Base-by-base conservation (phyloP, 2,888 invertebrate genomes). In the Parochlus steinenii region DNA sequence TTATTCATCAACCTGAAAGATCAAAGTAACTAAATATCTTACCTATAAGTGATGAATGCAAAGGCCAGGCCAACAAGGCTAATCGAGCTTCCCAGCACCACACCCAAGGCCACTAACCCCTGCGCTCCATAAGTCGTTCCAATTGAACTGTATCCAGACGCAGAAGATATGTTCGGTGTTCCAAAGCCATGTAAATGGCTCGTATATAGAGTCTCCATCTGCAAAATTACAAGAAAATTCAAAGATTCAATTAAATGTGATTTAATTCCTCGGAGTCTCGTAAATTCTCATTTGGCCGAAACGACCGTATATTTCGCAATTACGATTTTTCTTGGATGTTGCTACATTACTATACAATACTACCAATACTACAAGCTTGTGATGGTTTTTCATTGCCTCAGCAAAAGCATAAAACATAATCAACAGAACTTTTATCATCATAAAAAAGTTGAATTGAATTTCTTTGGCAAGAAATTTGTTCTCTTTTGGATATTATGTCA, bases 1-100 rank as follows among this genome's bases (percentile, higher is more conserved):
- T 11, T 19, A 7, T 22, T 8, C 8, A 19, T n/a, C 22, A 20
- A 14, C 17, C 22, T 19, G 20, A 26, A 17, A 4, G 27, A 33
- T 23, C 5, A 20, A 20, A 22, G 28, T 25, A 39, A 30, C n/a
- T 29, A 11, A 30, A 25, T 27, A 34, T 33, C 62, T 60, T 54
- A 72, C 73, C 73, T 74, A 62, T 73, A 73, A 3, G 74, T 74
- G 45, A 74, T 73, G 56, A 74, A 74, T 41, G 74, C 72, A 51
- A 74, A 73, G 30, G 73, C 72, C 27, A 74, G 61, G 14, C 71
- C 73, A 20, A 74, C 74, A 35, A 74, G 56, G 22, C 72, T 73
- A 29, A 73, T 59, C 47, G 72, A 72, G 46, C 72, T 72, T 22
- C 73, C 69, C 8, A 74, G 58, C 6, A 74, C 69, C 29, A 73